Evolutionary conservation across 2,888 invertebrate genomes (phyloP).

Genomic region (Schizaphis graminum): DNA sequence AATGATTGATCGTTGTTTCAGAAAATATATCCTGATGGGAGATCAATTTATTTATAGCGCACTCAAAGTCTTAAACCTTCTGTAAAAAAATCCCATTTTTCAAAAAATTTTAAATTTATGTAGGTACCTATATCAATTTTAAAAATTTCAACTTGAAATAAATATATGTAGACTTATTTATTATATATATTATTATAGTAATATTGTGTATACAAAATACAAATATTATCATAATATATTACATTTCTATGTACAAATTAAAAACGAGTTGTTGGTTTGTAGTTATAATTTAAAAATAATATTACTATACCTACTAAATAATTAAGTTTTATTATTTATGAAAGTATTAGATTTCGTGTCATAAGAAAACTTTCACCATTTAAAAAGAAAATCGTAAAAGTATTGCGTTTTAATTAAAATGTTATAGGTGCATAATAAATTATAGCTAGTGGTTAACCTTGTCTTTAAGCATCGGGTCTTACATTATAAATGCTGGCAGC

Average conservation of each 20-base stretch:
- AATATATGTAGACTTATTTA: too few species aligned
- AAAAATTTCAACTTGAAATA: not conserved
- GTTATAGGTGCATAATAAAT: not conserved
- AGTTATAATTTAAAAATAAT: not conserved
- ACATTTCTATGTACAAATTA: not conserved
- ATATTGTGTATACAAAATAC: not conserved
- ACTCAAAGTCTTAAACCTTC: not conserved
- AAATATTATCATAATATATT: not conserved
- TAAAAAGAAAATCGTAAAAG: not conserved
- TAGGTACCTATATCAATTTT: not conserved
- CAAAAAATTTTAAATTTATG: not conserved
- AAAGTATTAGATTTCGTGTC: not conserved
- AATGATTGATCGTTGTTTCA: constrained; percentile 2
- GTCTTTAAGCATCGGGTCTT: not conserved
- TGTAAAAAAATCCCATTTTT: not conserved
- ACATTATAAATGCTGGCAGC: not conserved
- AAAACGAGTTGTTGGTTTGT: not conserved
- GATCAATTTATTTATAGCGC: not conserved
- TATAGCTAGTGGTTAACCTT: not conserved
- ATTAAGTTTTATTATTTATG: not conserved
- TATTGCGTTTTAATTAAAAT: not conserved
- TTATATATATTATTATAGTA: too few species aligned
- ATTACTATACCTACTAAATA: not conserved
- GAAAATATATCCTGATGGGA: not conserved
- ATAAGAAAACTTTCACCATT: not conserved